These are phyloP conservation scores for Eristalis tenax DNA, from an alignment of 2,888 invertebrate genomes.

Conservation along the genomic window DNA sequence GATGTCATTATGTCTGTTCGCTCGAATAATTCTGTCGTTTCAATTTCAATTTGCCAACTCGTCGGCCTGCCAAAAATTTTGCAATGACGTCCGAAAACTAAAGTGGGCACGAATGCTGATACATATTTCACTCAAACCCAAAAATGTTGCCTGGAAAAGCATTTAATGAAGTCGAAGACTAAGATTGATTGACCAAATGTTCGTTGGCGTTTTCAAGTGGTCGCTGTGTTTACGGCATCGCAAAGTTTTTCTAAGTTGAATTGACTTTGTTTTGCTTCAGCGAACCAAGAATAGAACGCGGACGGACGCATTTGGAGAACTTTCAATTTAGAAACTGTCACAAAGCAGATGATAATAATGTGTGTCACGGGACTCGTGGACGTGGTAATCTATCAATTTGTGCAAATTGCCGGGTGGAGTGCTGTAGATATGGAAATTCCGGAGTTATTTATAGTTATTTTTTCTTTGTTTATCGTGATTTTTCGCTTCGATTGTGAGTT, in stretches of 20 bases:
- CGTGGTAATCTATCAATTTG: background rate
- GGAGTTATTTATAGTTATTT: background rate
- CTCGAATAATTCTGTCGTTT: background rate
- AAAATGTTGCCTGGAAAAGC: background rate
- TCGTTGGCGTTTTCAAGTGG: background rate
- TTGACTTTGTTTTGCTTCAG: background rate
- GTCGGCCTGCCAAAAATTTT: background rate
- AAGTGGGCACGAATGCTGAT: background rate
- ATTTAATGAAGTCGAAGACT: background rate
- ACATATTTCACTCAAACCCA: background rate
- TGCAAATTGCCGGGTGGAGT: background rate
- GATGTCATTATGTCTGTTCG: background rate
- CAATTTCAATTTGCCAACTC: background rate
- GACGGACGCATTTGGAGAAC: background rate
- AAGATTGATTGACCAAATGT: background rate
- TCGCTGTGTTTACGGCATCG: background rate
- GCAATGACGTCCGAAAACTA: background rate
- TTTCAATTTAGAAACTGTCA: background rate
- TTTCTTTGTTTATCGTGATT: background rate
- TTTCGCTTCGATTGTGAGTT: too few relatives aligned
- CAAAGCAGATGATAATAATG: background rate
- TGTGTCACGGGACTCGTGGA: background rate
- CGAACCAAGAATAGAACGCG: background rate
- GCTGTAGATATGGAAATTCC: background rate
- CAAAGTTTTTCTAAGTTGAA: background rate